phyloP scores from a whole-genome alignment of 2,113 vertebrate genomes.

The Crotalus tigris region DNA sequence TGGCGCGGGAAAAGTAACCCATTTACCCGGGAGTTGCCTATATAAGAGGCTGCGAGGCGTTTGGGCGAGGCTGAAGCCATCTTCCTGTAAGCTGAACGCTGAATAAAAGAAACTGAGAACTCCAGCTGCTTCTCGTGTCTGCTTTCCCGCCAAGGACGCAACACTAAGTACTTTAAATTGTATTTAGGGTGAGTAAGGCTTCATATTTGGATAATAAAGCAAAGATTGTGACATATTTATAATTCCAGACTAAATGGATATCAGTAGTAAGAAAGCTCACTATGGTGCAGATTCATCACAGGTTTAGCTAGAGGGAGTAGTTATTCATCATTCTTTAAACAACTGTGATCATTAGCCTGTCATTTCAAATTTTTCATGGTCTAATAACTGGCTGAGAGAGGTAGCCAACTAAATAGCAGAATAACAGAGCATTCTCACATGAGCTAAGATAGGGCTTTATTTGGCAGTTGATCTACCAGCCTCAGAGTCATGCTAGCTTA shows the following conservation, averaged over 20 bases:
- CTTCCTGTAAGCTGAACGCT: too few relatives aligned
- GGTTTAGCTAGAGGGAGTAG: neutral
- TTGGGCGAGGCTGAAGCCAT: too few relatives aligned
- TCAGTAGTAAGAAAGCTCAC: neutral
- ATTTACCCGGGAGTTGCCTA: too few relatives aligned
- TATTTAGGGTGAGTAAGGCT: neutral
- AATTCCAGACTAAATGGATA: neutral
- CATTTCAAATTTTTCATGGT: neutral
- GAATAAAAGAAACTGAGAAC: too few relatives aligned
- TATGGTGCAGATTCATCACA: neutral
- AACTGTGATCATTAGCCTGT: conserved; percentile 6
- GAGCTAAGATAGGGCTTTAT: neutral
- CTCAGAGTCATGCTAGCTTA: neutral
- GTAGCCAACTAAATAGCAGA: conserved; percentile 9
- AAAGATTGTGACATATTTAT: neutral
- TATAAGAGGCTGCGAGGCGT: too few relatives aligned
- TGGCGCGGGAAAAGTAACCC: too few relatives aligned
- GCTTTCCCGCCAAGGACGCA: too few relatives aligned
- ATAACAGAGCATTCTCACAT: neutral
- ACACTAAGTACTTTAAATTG: neutral
- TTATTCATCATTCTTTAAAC: conserved; percentile 28
- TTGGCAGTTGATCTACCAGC: neutral
- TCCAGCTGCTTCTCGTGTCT: too few relatives aligned
- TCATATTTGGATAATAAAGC: conserved; percentile 4
- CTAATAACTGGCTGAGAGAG: neutral